Conservation (phyloP, 2,797 vertebrate species). For the Zenarchopterus dispar region DNA sequence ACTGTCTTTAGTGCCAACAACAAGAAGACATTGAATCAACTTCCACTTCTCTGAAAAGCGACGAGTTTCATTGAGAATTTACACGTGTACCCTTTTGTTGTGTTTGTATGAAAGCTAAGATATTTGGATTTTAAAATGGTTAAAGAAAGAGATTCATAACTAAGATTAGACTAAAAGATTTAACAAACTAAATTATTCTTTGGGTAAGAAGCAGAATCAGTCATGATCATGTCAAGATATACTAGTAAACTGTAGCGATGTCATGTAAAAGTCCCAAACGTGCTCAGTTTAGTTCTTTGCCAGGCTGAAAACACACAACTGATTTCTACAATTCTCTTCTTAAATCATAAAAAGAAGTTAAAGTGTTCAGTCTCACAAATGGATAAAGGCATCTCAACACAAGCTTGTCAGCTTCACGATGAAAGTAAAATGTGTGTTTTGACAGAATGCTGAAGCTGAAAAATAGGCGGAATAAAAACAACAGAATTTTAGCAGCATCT, state of each 20-base stretch:
- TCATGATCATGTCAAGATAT: too few species aligned
- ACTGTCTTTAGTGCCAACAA: too few species aligned
- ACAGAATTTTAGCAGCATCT: conserved; percentile 21
- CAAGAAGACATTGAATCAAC: too few species aligned
- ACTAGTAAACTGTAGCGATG: background rate
- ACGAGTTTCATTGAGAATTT: too few species aligned
- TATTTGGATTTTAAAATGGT: too few species aligned
- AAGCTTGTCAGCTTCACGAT: conserved; percentile 46
- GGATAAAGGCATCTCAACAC: conserved; percentile 41
- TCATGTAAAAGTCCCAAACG: background rate
- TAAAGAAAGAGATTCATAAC: too few species aligned
- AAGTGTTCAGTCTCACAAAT: conserved; percentile 17
- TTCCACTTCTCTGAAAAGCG: too few species aligned
- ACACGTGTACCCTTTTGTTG: too few species aligned
- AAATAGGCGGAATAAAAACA: conserved; percentile 10
- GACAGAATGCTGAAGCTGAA: conserved; percentile 38
- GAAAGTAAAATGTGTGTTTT: conserved; percentile 54
- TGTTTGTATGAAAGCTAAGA: too few species aligned
- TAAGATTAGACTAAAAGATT: too few species aligned
- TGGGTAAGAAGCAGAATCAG: too few species aligned
- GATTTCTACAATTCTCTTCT: background rate
- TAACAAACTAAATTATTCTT: too few species aligned
- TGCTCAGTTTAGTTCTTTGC: background rate
- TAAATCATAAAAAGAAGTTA: conserved; percentile 9
- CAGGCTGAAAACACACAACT: background rate